Percentiles rank a stretch among this genome's conserved stretches.
These are phyloP conservation scores for Xiphophorus maculatus DNA, from an alignment of 2,113 vertebrate species.

Conservation along the genomic window DNA sequence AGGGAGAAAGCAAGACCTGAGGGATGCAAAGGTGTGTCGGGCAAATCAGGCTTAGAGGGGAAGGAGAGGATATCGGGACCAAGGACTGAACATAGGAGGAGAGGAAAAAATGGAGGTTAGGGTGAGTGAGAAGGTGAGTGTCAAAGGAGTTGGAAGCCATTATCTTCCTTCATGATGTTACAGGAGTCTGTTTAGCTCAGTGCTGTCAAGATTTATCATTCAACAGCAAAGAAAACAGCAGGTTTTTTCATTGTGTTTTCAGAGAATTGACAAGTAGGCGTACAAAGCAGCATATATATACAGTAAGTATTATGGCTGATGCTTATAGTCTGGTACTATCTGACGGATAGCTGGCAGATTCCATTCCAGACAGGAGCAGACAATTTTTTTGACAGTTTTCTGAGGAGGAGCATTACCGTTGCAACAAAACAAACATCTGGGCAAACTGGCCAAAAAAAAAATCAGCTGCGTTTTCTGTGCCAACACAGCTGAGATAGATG, in stretches of 20 bases:
- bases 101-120: slow-evolving; percentile 32
- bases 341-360: no score
- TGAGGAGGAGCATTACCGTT: no score
- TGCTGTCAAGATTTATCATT: slow-evolving; percentile 31
- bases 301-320: no score
- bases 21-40: slow-evolving; percentile 35
- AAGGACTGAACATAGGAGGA: slow-evolving; percentile 9
- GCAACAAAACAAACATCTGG: no score
- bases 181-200: slow-evolving; percentile 19
- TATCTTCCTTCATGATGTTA: slow-evolving; percentile 23
- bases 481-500: no score
- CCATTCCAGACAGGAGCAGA: no score
- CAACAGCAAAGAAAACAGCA: slow-evolving; percentile 25
- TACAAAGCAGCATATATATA: not conserved
- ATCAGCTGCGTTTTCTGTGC: no score
- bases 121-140: slow-evolving; percentile 5
- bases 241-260: not conserved
- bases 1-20: not conserved
- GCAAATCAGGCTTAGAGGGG: slow-evolving; percentile 36
- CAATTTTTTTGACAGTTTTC: no score
- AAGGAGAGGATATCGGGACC: slow-evolving; percentile 23
- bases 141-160: slow-evolving; percentile 20
- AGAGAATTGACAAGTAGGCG: not conserved
- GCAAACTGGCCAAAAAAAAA: no score
- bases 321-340: no score